Evolutionary conservation across 2,888 invertebrate genomes (phyloP), one percentile per base, ranked within the genome.

Genomic region (Brachypalpus laphriformis): DNA sequence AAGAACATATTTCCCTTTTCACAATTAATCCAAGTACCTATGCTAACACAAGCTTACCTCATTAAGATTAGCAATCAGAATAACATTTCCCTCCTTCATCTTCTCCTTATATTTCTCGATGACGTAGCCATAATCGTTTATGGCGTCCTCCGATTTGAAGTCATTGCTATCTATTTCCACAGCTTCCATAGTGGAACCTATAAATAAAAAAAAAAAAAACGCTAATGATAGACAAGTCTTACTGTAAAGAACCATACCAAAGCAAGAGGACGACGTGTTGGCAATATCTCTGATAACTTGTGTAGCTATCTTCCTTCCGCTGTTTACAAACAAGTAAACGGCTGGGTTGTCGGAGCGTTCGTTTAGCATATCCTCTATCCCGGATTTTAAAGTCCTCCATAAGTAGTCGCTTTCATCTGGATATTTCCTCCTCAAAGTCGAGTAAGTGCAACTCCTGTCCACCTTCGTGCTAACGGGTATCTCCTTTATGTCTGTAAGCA

Each of bases 61-160:
- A 72, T 91, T 91, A 0, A 92, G 87, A 87, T 91, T 89, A 0
- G 88, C 88, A 25, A 92, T 89, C 1, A 91, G 78, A 49, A 91
- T 87, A 11, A 92, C 91, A 51, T 90, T 89, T 14, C 91, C 90
- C 0, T 88, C 74, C 3, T 88, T 86, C 0, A 91, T 77, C 80
- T 88, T 90, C 1, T 66, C 70, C 80, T 89, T 90, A 74, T 89
- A 92, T 70, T 89, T 88, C 14, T 88, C 87, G 47, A 92, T 90
- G 4, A 89, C 88, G 57, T 88, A 74, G 0, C 92, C 92, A 57
- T 90, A 89, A 76, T 91, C 91, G 0, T 49, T n/a, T 11, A 82
- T 81, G 0, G 82, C 82, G 16, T 80, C 72, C 2, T 82, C 6
- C 1, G 88, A 75, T 3, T 87, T 77, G 25, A 91, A 90, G 54